A percentile compares a stretch with the other conserved stretches of the same genome.
Evolutionary conservation across 2,888 invertebrate species (phyloP).

Genomic region (Lissocephala sabroskyi): DNA sequence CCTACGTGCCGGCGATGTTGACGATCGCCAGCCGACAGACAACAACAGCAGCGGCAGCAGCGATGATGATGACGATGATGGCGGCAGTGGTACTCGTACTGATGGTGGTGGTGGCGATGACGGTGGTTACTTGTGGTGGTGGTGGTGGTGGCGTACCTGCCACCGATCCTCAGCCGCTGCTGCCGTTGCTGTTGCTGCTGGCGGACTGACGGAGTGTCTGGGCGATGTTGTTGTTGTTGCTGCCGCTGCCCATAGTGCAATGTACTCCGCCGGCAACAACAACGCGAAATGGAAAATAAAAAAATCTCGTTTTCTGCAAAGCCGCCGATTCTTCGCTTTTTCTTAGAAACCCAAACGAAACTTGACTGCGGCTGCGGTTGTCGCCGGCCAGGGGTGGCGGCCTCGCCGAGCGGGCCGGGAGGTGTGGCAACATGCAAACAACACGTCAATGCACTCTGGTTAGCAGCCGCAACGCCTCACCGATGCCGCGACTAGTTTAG

Average conservation of each 20-base stretch:
- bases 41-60: conserved; percentile 11
- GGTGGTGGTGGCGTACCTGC: conserved; percentile 25
- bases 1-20: conserved; percentile 29
- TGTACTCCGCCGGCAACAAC: conserved; percentile 36
- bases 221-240: background rate
- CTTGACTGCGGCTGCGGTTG: conserved; percentile 41
- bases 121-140: too few species aligned
- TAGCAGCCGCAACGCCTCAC: too few species aligned
- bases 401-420: conserved; percentile 1
- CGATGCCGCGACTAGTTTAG: conserved; percentile 10
- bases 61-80: conserved; percentile 11
- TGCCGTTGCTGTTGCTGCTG: background rate
- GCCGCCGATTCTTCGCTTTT: conserved; percentile 51
- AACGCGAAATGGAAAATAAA: conserved; percentile 18
- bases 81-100: background rate
- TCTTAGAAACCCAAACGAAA: conserved; percentile 31
- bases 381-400: background rate
- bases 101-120: too few species aligned
- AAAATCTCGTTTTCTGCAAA: conserved; percentile 57
- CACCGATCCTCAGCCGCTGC: conserved; percentile 36
- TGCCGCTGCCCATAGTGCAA: conserved; percentile 40
- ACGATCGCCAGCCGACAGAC: conserved; percentile 5
- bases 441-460: conserved; percentile 56
- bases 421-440: conserved; percentile 45
- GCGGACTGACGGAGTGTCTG: background rate